These are phyloP conservation scores for Porites lutea DNA, from an alignment of 64 coral and sea anemone genomes.

Conservation along the genomic window DNA sequence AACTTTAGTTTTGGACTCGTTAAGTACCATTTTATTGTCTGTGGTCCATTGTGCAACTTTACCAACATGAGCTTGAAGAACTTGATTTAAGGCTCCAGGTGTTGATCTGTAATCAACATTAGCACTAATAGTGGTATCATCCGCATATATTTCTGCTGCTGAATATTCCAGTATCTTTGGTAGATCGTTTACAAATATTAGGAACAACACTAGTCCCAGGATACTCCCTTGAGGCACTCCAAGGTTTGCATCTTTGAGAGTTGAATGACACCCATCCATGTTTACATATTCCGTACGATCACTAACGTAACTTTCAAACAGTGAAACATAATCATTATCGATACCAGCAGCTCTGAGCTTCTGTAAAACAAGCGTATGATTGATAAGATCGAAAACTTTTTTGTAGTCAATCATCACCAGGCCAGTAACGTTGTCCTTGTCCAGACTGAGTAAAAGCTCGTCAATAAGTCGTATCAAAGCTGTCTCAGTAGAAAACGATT, in stretches of 20 bases:
- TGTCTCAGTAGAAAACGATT: conserved; percentile 55
- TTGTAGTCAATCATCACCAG: conserved; percentile 34
- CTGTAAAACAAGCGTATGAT: conserved; percentile 14
- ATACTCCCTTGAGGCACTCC: conserved; percentile 34
- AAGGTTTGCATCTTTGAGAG: conserved; percentile 13
- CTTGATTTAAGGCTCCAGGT: not conserved
- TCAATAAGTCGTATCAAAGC: conserved; percentile 41
- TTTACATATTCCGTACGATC: conserved; percentile 16
- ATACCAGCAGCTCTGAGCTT: not conserved
- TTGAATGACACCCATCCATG: conserved; percentile 7
- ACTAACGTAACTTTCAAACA: conserved; percentile 24
- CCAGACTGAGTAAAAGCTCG: conserved; percentile 32
- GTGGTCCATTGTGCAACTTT: no score
- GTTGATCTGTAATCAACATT: conserved; percentile 17
- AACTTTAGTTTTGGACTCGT: no score
- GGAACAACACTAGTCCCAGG: conserved; percentile 13
- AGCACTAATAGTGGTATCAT: not conserved
- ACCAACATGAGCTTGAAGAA: no score
- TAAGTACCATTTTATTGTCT: no score
- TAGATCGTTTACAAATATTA: no score
- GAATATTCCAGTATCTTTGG: no score
- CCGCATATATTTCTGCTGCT: no score
- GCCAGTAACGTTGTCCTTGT: conserved; percentile 20
- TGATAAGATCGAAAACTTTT: conserved; percentile 46
- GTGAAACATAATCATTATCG: not conserved